Conservation (phyloP, 2,797 vertebrate species). For the Gouania willdenowi region DNA sequence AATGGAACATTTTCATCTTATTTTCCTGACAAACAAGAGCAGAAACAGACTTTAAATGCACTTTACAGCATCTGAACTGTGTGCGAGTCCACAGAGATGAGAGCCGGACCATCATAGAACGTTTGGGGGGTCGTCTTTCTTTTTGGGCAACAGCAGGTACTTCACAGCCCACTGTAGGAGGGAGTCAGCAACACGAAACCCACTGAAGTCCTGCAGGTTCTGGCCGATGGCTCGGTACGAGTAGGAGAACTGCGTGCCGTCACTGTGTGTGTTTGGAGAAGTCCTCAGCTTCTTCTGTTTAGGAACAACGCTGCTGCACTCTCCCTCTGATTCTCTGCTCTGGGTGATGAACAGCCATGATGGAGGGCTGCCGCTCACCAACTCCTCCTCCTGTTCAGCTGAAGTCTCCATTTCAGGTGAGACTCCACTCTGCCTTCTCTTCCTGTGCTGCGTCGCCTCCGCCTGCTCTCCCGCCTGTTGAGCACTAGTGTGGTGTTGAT, state of each 20-base stretch:
- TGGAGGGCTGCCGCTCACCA: constrained; percentile 27
- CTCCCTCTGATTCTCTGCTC: accelerated
- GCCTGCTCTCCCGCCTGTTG: neutral
- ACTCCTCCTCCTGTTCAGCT: constrained; percentile 9
- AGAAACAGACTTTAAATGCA: too few species aligned
- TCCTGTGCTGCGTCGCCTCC: neutral
- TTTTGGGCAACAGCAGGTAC: constrained; percentile 38
- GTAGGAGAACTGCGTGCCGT: constrained; percentile 41
- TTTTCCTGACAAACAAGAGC: too few species aligned
- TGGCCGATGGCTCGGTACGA: constrained; percentile 30
- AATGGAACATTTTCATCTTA: too few species aligned
- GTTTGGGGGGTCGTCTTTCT: neutral
- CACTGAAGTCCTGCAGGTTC: constrained; percentile 38
- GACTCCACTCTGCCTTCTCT: constrained; percentile 30
- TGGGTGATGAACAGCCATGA: constrained; percentile 57
- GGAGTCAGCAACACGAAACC: constrained; percentile 13
- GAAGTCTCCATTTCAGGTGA: neutral
- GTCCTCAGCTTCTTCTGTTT: too few species aligned
- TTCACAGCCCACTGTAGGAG: constrained; percentile 53
- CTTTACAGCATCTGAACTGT: too few species aligned
- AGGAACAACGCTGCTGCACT: neutral
- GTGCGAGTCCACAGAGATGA: too few species aligned
- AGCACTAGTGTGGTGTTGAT: neutral
- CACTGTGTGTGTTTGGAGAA: constrained; percentile 19
- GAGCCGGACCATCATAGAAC: neutral